Evolutionary conservation across 2,113 vertebrate species (phyloP).

Genomic region (Choloepus hoffmanni): DNA sequence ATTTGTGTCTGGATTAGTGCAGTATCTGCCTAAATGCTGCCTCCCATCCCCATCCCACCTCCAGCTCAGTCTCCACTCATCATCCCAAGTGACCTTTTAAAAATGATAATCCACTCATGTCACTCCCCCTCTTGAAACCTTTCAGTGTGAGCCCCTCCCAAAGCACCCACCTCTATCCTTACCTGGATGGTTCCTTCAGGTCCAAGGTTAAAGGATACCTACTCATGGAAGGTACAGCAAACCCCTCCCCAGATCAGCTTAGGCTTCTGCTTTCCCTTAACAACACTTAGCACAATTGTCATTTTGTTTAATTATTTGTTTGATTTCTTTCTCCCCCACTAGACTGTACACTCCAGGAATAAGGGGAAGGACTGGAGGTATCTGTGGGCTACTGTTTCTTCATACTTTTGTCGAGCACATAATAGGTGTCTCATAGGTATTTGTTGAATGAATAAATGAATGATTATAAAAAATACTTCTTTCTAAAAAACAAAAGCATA

Average conservation of each 20-base stretch:
- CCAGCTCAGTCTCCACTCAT: background rate
- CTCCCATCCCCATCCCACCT: background rate
- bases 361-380: background rate
- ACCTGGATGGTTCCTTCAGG: background rate
- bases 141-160: background rate
- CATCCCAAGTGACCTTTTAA: background rate
- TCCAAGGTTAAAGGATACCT: too few species aligned
- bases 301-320: background rate
- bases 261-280: background rate
- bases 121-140: background rate
- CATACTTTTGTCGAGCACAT: background rate
- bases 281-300: background rate
- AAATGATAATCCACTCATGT: background rate
- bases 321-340: background rate
- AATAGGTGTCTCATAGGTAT: background rate
- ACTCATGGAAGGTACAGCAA: background rate
- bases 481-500: background rate
- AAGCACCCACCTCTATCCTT: rapidly evolving
- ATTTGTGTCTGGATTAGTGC: background rate
- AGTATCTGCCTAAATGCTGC: background rate
- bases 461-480: background rate
- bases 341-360: background rate
- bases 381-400: background rate
- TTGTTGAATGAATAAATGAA: background rate
- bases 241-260: too few species aligned